A percentile compares a stretch with the other conserved stretches of the same genome.
These are phyloP conservation scores for Anolis apletophallus DNA, from an alignment of 2,797 vertebrate species.

Conservation along the genomic window DNA sequence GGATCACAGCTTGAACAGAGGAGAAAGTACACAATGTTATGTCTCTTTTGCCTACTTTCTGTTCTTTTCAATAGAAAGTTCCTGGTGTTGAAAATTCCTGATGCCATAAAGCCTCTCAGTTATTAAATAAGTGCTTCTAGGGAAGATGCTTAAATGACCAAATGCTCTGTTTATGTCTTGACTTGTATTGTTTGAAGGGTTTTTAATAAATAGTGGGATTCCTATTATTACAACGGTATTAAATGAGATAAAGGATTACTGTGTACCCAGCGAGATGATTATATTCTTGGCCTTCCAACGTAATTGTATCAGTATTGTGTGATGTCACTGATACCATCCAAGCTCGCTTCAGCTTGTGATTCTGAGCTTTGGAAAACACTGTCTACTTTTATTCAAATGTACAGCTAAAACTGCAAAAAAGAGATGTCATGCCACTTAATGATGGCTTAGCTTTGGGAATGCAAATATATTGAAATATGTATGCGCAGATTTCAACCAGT, in stretches of 20 bases:
- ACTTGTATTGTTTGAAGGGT: constrained; percentile 8
- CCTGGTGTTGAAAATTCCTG: background rate
- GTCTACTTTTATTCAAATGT: constrained; percentile 11
- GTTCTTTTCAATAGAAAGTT: background rate
- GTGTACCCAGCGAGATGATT: constrained; percentile 5
- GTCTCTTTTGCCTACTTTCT: background rate
- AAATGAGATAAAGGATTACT: constrained; percentile 19
- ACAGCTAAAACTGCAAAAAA: constrained; percentile 42
- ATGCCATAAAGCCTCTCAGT: background rate
- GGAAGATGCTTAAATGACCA: background rate
- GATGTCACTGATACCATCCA: constrained; percentile 16
- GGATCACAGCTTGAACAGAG: background rate
- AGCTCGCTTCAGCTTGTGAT: background rate
- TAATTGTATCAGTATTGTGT: constrained; percentile 16
- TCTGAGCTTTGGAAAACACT: background rate
- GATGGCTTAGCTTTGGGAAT: background rate
- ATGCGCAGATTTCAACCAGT: background rate
- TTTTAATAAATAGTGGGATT: background rate
- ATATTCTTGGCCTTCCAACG: constrained; percentile 31
- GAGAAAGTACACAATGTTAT: background rate
- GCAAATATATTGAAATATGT: background rate
- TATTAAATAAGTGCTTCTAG: background rate
- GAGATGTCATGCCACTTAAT: background rate
- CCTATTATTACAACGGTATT: constrained; percentile 1
- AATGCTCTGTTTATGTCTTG: constrained; percentile 17